Percentiles rank a stretch among this genome's conserved stretches.
Evolutionary conservation across 2,888 invertebrate genomes (phyloP).

Genomic region (Drosophila merina): DNA sequence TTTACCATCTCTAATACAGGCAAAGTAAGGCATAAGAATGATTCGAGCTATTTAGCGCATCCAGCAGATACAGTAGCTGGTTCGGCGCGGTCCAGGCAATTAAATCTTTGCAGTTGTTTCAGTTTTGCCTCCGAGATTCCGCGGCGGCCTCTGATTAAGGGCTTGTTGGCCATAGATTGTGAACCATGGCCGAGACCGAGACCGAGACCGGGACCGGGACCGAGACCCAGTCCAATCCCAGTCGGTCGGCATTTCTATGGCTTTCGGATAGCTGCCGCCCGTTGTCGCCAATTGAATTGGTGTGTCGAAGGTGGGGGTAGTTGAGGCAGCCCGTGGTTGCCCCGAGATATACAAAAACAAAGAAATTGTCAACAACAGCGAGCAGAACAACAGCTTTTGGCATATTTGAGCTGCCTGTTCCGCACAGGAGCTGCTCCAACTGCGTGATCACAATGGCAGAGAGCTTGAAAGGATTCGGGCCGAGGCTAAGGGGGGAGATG

Average conservation of each 20-base stretch:
- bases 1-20: slow-evolving; percentile 19
- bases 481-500: background rate
- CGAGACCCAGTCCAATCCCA: slow-evolving; percentile 1
- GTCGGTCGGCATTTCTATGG: slow-evolving; percentile 60
- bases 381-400: slow-evolving; percentile 68
- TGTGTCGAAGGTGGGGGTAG: background rate
- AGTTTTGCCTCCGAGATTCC: slow-evolving; percentile 66
- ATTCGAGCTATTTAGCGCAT: slow-evolving; percentile 80
- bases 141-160: slow-evolving; percentile 70
- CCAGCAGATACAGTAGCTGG: slow-evolving; percentile 69
- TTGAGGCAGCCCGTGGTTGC: background rate
- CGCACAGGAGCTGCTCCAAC: slow-evolving; percentile 12
- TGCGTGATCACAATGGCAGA: slow-evolving; percentile 31
- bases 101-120: slow-evolving; percentile 76
- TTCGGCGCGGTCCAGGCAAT: slow-evolving; percentile 50
- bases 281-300: slow-evolving; percentile 39
- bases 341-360: slow-evolving; percentile 41
- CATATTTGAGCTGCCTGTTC: slow-evolving; percentile 58
- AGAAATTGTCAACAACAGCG: slow-evolving; percentile 63
- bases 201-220: background rate
- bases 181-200: slow-evolving; percentile 11
- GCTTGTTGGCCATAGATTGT: slow-evolving; percentile 61
- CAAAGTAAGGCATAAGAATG: slow-evolving; percentile 75
- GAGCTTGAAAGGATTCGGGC: background rate
- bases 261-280: slow-evolving; percentile 49